phyloP scores from a whole-genome alignment of 1,140 invertebrate genomes.

The Acromyrmex charruanus region DNA sequence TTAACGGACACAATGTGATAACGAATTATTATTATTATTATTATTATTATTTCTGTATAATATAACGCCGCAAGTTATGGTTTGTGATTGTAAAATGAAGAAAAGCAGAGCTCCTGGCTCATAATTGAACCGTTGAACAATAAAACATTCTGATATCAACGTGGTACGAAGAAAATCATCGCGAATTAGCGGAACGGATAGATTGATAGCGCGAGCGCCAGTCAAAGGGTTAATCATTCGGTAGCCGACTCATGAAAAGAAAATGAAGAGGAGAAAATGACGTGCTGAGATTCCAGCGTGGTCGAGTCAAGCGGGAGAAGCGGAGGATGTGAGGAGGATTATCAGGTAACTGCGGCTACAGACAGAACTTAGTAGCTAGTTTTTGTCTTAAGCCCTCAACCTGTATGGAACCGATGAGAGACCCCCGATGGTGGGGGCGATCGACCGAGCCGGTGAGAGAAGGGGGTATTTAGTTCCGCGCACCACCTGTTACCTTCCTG shows the following conservation, averaged over 20 bases:
- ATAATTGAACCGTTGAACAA: constrained; percentile 32
- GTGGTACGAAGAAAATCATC: constrained; percentile 17
- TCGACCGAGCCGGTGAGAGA: constrained; percentile 58
- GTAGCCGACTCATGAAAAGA: constrained; percentile 56
- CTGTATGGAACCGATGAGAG: constrained; percentile 49
- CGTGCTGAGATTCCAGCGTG: constrained; percentile 36
- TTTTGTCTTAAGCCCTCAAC: constrained; percentile 77
- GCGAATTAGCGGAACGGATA: constrained; percentile 55
- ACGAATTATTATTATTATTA: neutral
- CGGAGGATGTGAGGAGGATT: neutral
- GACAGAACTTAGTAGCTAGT: constrained; percentile 82
- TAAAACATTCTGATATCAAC: constrained; percentile 37
- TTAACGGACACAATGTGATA: neutral
- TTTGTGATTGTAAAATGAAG: constrained; percentile 15
- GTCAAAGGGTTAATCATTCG: constrained; percentile 63
- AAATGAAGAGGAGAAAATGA: constrained; percentile 65
- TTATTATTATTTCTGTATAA: neutral
- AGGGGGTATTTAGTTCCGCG: constrained; percentile 83
- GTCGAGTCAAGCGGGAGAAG: neutral
- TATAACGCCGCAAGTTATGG: neutral
- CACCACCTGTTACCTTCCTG: constrained; percentile 84
- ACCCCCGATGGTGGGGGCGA: constrained; percentile 13
- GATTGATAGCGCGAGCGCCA: constrained; percentile 61
- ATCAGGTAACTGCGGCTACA: constrained; percentile 57
- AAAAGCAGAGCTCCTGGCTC: constrained; percentile 2